Conservation (phyloP, 2,113 vertebrate species). For the Archilochus colubris region DNA sequence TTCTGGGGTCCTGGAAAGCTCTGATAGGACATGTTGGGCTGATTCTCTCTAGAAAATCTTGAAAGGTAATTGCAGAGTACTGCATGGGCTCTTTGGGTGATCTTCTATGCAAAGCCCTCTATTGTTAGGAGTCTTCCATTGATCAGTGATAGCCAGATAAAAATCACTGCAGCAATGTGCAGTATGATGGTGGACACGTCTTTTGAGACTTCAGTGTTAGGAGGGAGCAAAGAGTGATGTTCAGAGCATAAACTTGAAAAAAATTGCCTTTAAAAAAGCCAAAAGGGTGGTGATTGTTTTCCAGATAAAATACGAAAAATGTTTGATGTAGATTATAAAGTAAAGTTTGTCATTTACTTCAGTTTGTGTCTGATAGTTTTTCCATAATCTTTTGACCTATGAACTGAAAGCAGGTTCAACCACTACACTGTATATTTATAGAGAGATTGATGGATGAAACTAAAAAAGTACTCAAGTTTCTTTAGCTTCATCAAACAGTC, state of each 20-base stretch:
- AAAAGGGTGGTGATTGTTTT: not conserved
- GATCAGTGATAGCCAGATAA: not conserved
- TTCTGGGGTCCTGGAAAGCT: not conserved
- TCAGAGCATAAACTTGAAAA: not conserved
- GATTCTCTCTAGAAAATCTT: not conserved
- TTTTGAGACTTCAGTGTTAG: not conserved
- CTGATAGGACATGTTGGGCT: not conserved
- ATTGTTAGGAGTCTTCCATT: not conserved
- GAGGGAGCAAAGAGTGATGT: not conserved
- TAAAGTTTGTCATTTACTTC: not conserved
- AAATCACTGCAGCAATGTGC: not conserved
- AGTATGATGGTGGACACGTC: not conserved
- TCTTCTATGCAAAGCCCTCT: not conserved
- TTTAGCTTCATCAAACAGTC: not conserved
- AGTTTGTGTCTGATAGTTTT: not conserved
- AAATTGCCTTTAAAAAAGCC: not conserved
- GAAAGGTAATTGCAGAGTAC: not conserved
- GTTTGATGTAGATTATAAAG: not conserved
- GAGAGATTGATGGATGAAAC: not conserved
- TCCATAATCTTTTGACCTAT: not conserved
- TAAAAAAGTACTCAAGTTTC: not conserved
- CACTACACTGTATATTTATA: not conserved
- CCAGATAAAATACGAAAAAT: not conserved
- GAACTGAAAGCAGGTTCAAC: not conserved
- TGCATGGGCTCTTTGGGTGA: not conserved